Evolutionary conservation across 2,888 invertebrate genomes (phyloP), one percentile per base, ranked within the genome.

Genomic region (Trachelus tabidus): DNA sequence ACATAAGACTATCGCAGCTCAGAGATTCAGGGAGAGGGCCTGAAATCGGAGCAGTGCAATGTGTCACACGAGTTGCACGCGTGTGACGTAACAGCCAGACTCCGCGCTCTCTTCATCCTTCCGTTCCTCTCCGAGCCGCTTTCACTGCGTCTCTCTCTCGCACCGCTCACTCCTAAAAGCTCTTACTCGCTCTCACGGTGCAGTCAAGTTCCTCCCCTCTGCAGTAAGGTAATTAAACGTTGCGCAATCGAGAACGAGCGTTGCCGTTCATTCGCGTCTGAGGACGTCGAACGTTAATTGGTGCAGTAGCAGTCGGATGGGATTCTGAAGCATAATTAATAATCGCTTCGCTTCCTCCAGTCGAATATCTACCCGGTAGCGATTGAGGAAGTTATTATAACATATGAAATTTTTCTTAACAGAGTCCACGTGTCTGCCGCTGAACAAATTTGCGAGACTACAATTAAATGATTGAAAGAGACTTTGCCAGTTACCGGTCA

Each of bases 81-180:
- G 81, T 79, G 82, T 86, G 85, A 86, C 82, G 85, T 81, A 86
- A 85, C 79, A 69, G 75, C 74, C 76, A 78, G 77, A 76, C 79
- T 74, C 76, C 9, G 34, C 15, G 3, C 40, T 56, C 33, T 40
- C 71, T 73, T 34, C 73, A 31, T 15, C n/a, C 71, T 73, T 31
- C 34, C 76, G 33, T 30, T 23, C 56, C 56, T 23, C 23, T 9
- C 23, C 1, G 56, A 56, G 56, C 23, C 2, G 23, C 23, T 23
- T 56, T 56, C 9, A 1, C 56, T 31, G n/a, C 34, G 11, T 34
- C 75, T 69, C 76, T 76, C 30, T 34, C 4, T 30, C 74, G 37
- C 34, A 11, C 34, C 68, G 33, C 15, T 56, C 56, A 9, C 56
- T 56, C 56, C 56, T 56, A 9, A 23, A 23, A 56, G 56, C 56